phyloP scores from a whole-genome alignment of 2,113 vertebrate genomes.

The Lucifuga dentata region DNA sequence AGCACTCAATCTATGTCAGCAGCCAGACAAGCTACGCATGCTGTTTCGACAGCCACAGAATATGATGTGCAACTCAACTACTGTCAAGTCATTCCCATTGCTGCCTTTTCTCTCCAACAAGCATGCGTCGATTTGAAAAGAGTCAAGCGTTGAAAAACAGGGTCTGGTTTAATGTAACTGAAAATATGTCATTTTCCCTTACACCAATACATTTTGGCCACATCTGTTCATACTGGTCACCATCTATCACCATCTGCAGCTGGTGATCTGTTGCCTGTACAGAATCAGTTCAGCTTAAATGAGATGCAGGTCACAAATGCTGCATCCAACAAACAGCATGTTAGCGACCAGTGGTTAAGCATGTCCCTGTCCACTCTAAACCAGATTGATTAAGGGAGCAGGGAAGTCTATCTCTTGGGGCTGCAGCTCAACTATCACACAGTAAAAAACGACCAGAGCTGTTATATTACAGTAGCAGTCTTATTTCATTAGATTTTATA shows the following conservation, averaged over 20 bases:
- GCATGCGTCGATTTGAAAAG: conserved; percentile 65
- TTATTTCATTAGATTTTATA: conserved; percentile 29
- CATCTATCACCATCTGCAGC: conserved; percentile 31
- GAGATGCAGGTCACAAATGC: conserved; percentile 51
- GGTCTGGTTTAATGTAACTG: conserved; percentile 63
- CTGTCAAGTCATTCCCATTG: conserved; percentile 64
- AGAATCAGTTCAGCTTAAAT: conserved; percentile 32
- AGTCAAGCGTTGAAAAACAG: conserved; percentile 51
- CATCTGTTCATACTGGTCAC: conserved; percentile 27
- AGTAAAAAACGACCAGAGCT: conserved; percentile 30
- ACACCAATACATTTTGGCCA: conserved; percentile 27
- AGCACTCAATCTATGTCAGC: conserved; percentile 81
- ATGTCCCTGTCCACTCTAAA: conserved; percentile 45
- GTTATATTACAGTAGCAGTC: conserved; percentile 14
- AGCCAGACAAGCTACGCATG: conserved; percentile 64
- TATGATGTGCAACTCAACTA: conserved; percentile 78
- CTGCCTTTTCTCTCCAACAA: conserved; percentile 56
- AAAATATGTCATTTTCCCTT: conserved; percentile 31
- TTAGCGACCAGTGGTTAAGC: conserved; percentile 49
- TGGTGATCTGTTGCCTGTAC: conserved; percentile 23
- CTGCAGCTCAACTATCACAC: conserved; percentile 30
- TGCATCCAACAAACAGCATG: conserved; percentile 33
- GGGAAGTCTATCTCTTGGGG: conserved; percentile 40
- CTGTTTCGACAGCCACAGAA: conserved; percentile 73
- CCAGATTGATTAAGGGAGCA: conserved; percentile 58